Conservation (phyloP, 2,888 invertebrate genomes). For the Nymphalis c-album region DNA sequence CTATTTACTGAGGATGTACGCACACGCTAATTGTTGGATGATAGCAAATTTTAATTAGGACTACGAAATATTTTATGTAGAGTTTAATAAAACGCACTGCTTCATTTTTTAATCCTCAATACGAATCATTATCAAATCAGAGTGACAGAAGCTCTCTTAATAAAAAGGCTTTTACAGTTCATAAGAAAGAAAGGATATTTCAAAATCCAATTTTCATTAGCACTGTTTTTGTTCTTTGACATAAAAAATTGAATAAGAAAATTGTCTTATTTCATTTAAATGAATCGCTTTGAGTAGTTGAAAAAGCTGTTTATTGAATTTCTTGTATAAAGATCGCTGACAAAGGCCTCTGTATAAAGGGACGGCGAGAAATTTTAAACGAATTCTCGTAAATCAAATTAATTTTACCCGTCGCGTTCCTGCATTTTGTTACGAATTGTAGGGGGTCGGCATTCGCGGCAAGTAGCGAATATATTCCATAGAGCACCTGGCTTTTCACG, state of each 20-base stretch:
- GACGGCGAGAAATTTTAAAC: conserved; percentile 19
- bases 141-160: too few relatives aligned
- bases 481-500: conserved; percentile 20
- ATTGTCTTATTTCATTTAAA: background rate
- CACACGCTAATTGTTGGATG: conserved; percentile 37
- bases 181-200: background rate
- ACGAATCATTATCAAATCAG: too few relatives aligned
- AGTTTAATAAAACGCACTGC: too few relatives aligned
- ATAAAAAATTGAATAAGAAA: background rate
- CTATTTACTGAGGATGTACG: conserved; percentile 67
- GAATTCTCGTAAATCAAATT: conserved; percentile 20
- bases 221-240: background rate
- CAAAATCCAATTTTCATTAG: background rate
- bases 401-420: conserved; percentile 13
- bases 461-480: conserved; percentile 10
- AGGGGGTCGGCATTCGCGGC: conserved; percentile 11
- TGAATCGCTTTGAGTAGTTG: background rate
- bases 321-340: conserved; percentile 16
- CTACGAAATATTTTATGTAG: background rate
- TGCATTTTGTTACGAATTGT: conserved; percentile 18
- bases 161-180: background rate
- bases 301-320: conserved; percentile 9
- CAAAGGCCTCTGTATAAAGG: conserved; percentile 20
- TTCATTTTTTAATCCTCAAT: too few relatives aligned
- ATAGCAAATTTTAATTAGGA: conserved; percentile 24